These are phyloP conservation scores for Mastacembelus armatus DNA, from an alignment of 2,797 vertebrate genomes.

Conservation along the genomic window DNA sequence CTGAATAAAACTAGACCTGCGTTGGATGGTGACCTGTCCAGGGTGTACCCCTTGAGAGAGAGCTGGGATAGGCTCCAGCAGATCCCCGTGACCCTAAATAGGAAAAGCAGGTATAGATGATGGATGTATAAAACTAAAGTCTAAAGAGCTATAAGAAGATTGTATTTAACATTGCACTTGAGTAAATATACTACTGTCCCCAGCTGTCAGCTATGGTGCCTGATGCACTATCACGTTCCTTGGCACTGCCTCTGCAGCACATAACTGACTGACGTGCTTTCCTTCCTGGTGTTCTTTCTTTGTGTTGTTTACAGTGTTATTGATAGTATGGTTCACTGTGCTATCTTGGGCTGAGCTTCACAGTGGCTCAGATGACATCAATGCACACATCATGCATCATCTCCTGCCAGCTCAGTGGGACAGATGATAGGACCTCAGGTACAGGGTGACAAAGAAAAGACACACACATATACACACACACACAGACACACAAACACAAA, in stretches of 20 bases:
- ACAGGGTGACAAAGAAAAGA: constrained; percentile 29
- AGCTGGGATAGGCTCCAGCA: too few species aligned
- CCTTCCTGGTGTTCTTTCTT: constrained; percentile 43
- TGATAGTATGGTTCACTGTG: constrained; percentile 40
- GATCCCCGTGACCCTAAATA: too few species aligned
- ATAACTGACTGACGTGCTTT: constrained; percentile 16
- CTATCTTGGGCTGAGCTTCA: constrained; percentile 55
- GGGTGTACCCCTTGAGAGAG: too few species aligned
- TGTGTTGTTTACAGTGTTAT: constrained; percentile 59
- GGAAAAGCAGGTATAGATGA: too few species aligned
- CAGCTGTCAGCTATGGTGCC: not conserved
- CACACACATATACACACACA: constrained; percentile 15
- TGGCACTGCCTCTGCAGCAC: not conserved
- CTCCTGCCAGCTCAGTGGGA: constrained; percentile 42
- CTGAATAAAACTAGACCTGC: too few species aligned
- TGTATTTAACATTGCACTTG: too few species aligned
- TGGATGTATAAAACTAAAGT: too few species aligned
- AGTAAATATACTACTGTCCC: too few species aligned
- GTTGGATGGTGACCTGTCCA: too few species aligned
- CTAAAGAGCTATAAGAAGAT: too few species aligned
- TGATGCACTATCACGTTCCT: constrained; percentile 1
- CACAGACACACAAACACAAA: too few species aligned
- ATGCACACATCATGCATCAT: constrained; percentile 48
- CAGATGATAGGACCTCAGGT: constrained; percentile 48
- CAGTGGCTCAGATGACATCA: constrained; percentile 64